A percentile compares a stretch with the other conserved stretches of the same genome.
Evolutionary conservation across 2,113 vertebrate genomes (phyloP).

Genomic region (Camelus bactrianus): DNA sequence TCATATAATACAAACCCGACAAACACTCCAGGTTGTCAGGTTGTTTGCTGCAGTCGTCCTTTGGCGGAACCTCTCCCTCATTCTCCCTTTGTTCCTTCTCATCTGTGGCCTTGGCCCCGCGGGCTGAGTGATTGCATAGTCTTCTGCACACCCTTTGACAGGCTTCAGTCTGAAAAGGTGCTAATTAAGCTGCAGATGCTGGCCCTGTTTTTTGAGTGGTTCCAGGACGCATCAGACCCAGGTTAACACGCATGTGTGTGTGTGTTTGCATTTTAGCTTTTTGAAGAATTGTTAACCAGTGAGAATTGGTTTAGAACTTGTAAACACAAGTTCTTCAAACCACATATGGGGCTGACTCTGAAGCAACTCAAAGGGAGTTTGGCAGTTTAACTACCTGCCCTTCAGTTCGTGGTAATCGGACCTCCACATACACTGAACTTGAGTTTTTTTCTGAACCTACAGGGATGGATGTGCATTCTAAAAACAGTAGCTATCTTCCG

Average conservation of each 20-base stretch:
- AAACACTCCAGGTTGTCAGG: conserved; percentile 34
- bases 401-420: background rate
- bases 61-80: conserved; percentile 41
- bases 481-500: background rate
- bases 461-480: background rate
- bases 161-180: conserved; percentile 73
- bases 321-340: conserved; percentile 40
- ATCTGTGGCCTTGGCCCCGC: conserved; percentile 70
- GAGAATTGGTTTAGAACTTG: conserved; percentile 50
- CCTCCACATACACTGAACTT: too few species aligned
- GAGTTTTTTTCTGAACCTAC: background rate
- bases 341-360: background rate
- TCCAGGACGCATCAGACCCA: conserved; percentile 67
- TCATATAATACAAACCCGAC: background rate
- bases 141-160: conserved; percentile 71
- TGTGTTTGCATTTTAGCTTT: background rate
- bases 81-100: conserved; percentile 59
- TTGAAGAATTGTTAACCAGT: background rate
- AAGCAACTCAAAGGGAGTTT: background rate
- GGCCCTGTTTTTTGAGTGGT: conserved; percentile 52
- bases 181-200: conserved; percentile 78
- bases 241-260: background rate
- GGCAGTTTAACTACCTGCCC: background rate
- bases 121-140: conserved; percentile 1
- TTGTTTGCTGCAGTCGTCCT: background rate